A percentile compares a stretch with the other conserved stretches of the same genome.
Evolutionary conservation across 2,888 invertebrate genomes (phyloP).

Genomic region (Drosophila infuscata): DNA sequence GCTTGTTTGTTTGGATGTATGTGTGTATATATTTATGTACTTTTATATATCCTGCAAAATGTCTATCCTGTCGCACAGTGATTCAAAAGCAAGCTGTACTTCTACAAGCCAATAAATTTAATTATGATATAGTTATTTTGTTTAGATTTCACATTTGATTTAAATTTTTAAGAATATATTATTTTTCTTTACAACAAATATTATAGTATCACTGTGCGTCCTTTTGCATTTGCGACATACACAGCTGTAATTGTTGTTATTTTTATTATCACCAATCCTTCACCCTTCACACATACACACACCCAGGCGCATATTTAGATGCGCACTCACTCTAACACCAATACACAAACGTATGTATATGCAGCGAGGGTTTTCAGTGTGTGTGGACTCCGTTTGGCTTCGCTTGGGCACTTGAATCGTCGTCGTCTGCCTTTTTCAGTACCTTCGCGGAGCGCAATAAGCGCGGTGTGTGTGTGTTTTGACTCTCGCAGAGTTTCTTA

Average conservation of each 20-base stretch:
- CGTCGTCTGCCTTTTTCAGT: slow-evolving; percentile 64
- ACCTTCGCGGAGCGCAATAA: slow-evolving; percentile 76
- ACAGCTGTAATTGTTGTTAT: slow-evolving; percentile 79
- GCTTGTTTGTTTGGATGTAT: slow-evolving; percentile 29
- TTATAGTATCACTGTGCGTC: slow-evolving; percentile 40
- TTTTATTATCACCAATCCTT: slow-evolving; percentile 61
- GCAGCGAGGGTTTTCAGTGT: slow-evolving; percentile 40
- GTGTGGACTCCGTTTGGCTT: slow-evolving; percentile 78
- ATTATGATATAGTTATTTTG: background rate
- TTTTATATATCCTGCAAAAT: slow-evolving; percentile 62
- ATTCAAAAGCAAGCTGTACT: slow-evolving; percentile 5
- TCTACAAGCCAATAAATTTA: too few species aligned
- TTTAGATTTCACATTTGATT: background rate
- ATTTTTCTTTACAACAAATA: background rate
- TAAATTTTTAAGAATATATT: background rate
- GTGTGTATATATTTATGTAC: background rate
- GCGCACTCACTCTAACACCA: slow-evolving; percentile 27
- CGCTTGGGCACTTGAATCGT: slow-evolving; percentile 64
- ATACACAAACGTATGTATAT: slow-evolving; percentile 9
- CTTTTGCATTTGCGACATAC: slow-evolving; percentile 35
- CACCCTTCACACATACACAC: slow-evolving; percentile 22
- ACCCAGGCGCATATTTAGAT: background rate
- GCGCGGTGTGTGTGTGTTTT: slow-evolving; percentile 72
- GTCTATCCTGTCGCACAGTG: slow-evolving; percentile 55
- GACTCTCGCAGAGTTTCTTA: slow-evolving; percentile 66